Evolutionary conservation across 2,113 vertebrate species (phyloP), one percentile per base, ranked within the genome.

Genomic region (Python bivittatus): DNA sequence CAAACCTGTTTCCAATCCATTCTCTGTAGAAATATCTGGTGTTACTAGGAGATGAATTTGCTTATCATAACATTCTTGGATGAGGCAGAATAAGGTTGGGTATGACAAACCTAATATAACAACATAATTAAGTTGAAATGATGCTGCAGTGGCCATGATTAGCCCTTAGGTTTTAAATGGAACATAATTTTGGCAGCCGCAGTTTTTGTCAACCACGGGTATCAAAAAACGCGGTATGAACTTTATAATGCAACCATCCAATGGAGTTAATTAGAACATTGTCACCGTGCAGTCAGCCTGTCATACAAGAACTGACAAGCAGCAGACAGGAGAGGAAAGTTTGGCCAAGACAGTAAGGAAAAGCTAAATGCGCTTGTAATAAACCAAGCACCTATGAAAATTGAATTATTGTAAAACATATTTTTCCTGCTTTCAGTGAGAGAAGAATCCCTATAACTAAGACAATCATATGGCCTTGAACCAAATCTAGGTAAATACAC

Each of bases 1-100:
- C n/a, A 42, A 86, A 94, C 87, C 93, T 92, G 86, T 90, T 97
- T 97, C 91, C 90, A 96, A 92, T 97, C 94, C 94, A 93, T 97
- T 93, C 92, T 97, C 92, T 96, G 92, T 94, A 95, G 96, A 95
- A 97, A 96, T 97, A 97, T 97, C 95, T 96, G 96, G 92, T 87
- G 90, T 91, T 93, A 96, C 94, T 54, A 87, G 94, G 90, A 95
- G 91, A 95, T 1, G 12, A 88, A 96, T 97, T 93, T 95, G 68
- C 88, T 96, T 64, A 94, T 95, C 96, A 95, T 94, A 96, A 96
- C 42, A 94, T 56, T 54, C 96, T 27, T 42, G 0, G 20, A 96
- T 94, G 90, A 87, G 95, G 90, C 93, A 95, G 96, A 97, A 95
- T 94, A 94, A 92, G 94, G 91, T 93, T 0, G 0, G 79, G 58